Evolutionary conservation across 1,140 invertebrate species (phyloP).

Genomic region (Coptotermes formosanus): DNA sequence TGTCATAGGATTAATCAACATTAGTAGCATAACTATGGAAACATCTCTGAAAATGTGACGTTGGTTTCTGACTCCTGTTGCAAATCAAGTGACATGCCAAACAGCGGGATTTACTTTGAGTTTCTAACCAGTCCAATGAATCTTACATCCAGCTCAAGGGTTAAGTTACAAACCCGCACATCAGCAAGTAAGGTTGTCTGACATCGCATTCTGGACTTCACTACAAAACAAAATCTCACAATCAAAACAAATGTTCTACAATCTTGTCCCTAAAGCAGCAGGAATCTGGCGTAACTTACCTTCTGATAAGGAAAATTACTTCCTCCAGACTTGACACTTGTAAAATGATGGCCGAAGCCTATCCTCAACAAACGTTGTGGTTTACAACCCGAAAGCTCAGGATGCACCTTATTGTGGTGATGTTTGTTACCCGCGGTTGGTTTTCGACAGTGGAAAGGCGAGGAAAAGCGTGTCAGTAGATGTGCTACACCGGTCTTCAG

Average conservation of each 20-base stretch:
- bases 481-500: constrained; percentile 22
- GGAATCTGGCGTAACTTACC: neutral
- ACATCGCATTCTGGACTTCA: too few species aligned
- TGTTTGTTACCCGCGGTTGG: neutral
- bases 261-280: neutral
- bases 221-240: too few species aligned
- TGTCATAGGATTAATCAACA: too few species aligned
- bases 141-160: too few species aligned
- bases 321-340: neutral
- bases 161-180: too few species aligned
- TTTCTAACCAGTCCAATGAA: too few species aligned
- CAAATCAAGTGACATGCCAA: too few species aligned
- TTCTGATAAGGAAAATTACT: constrained; percentile 14
- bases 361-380: constrained; percentile 19
- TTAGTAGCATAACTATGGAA: too few species aligned
- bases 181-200: too few species aligned
- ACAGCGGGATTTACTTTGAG: too few species aligned
- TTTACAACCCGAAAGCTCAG: neutral
- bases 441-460: constrained; percentile 2
- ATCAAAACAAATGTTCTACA: neutral
- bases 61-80: too few species aligned
- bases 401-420: constrained; percentile 24
- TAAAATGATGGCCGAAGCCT: neutral
- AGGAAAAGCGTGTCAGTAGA: constrained; percentile 4
- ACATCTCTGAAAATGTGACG: too few species aligned